These are phyloP conservation scores for Wasmannia auropunctata DNA, from an alignment of 1,140 invertebrate species.

Conservation along the genomic window DNA sequence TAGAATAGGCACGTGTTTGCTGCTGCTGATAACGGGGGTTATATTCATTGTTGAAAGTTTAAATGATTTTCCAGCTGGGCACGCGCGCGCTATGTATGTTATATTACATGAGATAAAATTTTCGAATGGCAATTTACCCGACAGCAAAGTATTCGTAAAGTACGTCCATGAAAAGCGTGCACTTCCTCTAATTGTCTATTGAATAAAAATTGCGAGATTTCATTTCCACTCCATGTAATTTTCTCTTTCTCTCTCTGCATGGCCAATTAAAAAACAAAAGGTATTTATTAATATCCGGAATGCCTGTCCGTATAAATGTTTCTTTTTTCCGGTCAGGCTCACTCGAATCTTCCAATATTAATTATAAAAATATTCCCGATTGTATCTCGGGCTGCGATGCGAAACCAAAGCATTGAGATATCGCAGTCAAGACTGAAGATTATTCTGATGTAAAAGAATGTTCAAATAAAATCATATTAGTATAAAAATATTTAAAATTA, in stretches of 20 bases:
- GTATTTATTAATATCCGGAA: neutral
- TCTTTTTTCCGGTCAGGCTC: neutral
- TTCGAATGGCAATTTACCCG: neutral
- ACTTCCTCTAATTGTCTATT: neutral
- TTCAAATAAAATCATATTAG: neutral
- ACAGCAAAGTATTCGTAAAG: neutral
- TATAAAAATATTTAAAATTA: neutral
- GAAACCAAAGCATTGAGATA: neutral
- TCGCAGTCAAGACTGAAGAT: neutral
- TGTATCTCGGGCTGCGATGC: neutral
- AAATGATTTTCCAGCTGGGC: neutral
- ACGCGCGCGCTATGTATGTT: neutral
- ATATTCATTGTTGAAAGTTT: neutral
- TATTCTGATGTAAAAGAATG: neutral
- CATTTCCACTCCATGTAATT: neutral
- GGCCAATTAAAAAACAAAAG: conserved; percentile 4
- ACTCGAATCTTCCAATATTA: conserved; percentile 1
- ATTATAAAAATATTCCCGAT: conserved; percentile 17
- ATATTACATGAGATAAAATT: neutral
- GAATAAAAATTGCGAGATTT: neutral
- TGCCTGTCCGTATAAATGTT: neutral
- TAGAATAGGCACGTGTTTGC: neutral
- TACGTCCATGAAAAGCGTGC: neutral
- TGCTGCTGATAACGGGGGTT: neutral
- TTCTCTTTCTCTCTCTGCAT: neutral